A percentile compares a stretch with the other conserved stretches of the same genome.
phyloP scores from a whole-genome alignment of 2,797 vertebrate species.

The Rhinatrema bivittatum region DNA sequence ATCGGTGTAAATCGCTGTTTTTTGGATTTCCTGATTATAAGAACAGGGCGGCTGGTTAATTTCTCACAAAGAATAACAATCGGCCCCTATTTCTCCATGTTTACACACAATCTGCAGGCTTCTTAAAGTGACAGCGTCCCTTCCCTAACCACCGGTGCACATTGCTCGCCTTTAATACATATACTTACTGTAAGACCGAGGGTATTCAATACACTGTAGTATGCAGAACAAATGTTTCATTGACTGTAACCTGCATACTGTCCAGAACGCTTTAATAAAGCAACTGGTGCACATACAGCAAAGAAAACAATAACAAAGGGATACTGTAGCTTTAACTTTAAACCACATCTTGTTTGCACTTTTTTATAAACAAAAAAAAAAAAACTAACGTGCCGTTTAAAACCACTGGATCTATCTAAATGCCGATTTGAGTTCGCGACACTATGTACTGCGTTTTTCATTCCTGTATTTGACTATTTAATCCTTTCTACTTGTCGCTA shows the following conservation, averaged over 20 bases:
- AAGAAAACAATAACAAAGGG: slow-evolving; percentile 79
- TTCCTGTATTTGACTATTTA: slow-evolving; percentile 99
- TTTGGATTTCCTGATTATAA: slow-evolving; percentile 91
- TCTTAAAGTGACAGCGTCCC: slow-evolving; percentile 92
- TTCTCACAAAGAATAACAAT: slow-evolving; percentile 60
- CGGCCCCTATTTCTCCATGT: slow-evolving; percentile 87
- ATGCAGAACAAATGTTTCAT: no score
- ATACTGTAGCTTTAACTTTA: slow-evolving; percentile 98
- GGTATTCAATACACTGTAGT: slow-evolving; percentile 20
- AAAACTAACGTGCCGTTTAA: slow-evolving; percentile 69
- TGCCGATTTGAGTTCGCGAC: slow-evolving; percentile 97
- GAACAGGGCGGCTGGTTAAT: slow-evolving; percentile 83
- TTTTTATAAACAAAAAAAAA: slow-evolving; percentile 70
- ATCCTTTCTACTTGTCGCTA: slow-evolving; percentile 99
- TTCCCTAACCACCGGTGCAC: slow-evolving; percentile 43
- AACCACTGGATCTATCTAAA: slow-evolving; percentile 95
- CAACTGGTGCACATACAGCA: slow-evolving; percentile 50
- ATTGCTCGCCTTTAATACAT: slow-evolving; percentile 14
- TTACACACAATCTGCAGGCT: slow-evolving; percentile 96
- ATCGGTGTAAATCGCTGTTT: slow-evolving; percentile 95
- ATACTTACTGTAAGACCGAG: no score
- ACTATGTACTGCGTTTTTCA: slow-evolving; percentile 96
- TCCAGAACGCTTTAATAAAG: slow-evolving; percentile 18
- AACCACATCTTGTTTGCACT: slow-evolving; percentile 91
- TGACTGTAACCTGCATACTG: no score